Conservation (phyloP, 2,797 vertebrate species). For the Takifugu rubripes region DNA sequence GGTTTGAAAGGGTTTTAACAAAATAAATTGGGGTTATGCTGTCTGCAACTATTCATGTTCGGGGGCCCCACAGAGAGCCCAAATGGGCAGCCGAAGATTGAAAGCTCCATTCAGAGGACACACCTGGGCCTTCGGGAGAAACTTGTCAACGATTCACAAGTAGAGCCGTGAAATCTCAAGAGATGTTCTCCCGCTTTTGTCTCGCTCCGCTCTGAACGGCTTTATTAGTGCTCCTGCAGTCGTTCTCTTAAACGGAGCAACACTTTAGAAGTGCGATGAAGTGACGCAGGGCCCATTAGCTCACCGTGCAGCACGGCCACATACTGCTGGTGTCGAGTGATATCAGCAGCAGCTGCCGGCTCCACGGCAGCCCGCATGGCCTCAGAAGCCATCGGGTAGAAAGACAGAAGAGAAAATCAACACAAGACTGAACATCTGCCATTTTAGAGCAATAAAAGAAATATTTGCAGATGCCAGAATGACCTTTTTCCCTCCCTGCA, state of each 20-base stretch:
- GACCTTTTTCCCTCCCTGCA: slow-evolving; percentile 9
- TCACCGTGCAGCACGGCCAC: slow-evolving; percentile 61
- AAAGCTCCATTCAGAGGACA: slow-evolving; percentile 51
- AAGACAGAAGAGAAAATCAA: slow-evolving; percentile 26
- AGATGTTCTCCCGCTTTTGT: slow-evolving; percentile 27
- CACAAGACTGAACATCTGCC: slow-evolving; percentile 26
- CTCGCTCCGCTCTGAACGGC: slow-evolving; percentile 53
- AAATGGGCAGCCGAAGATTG: slow-evolving; percentile 23
- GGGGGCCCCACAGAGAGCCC: slow-evolving; percentile 15
- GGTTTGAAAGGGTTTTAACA: no score
- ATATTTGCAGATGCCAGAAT: neutral
- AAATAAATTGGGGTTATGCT: no score
- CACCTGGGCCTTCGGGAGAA: slow-evolving; percentile 68
- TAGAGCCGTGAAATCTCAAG: slow-evolving; percentile 41
- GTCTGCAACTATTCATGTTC: no score
- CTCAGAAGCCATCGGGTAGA: slow-evolving; percentile 36
- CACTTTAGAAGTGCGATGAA: slow-evolving; percentile 80
- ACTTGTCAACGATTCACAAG: slow-evolving; percentile 59
- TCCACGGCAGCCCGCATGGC: slow-evolving; percentile 47
- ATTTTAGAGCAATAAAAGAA: slow-evolving; percentile 6
- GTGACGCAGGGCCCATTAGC: slow-evolving; percentile 79
- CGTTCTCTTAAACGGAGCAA: slow-evolving; percentile 74
- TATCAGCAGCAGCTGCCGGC: slow-evolving; percentile 74
- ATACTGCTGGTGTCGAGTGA: slow-evolving; percentile 76
- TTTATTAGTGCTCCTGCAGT: slow-evolving; percentile 78